These are phyloP conservation scores for Morone saxatilis DNA, from an alignment of 2,113 vertebrate species.

Conservation along the genomic window DNA sequence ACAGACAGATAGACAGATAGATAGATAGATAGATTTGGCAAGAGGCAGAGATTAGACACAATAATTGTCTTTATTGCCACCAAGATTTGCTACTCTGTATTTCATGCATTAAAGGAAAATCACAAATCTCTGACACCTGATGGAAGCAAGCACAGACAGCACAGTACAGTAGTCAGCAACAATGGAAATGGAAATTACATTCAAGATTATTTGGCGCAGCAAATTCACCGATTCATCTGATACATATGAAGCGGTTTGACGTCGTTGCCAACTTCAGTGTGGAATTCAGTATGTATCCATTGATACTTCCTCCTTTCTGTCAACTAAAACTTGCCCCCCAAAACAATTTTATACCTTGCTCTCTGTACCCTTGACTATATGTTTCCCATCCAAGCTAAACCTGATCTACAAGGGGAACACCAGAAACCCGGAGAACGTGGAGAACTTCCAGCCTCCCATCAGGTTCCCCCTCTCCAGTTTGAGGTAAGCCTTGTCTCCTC, in stretches of 20 bases:
- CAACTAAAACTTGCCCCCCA: not conserved
- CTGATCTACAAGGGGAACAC: slow-evolving; percentile 87
- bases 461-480: slow-evolving; percentile 90
- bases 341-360: not conserved
- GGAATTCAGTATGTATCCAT: not conserved
- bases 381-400: not conserved
- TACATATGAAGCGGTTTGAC: slow-evolving; percentile 15
- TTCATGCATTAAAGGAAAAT: slow-evolving; percentile 66
- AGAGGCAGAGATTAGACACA: not conserved
- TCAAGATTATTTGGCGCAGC: slow-evolving; percentile 44
- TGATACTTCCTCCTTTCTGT: slow-evolving; percentile 4
- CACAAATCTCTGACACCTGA: not conserved
- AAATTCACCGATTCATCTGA: slow-evolving; percentile 18
- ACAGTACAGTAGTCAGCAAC: slow-evolving; percentile 10
- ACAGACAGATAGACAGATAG: too few relatives aligned
- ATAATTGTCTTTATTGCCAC: slow-evolving; percentile 51
- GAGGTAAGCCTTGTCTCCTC: slow-evolving; percentile 90
- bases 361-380: not conserved
- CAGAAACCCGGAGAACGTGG: slow-evolving; percentile 91
- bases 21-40: not conserved
- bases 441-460: slow-evolving; percentile 92
- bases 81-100: not conserved
- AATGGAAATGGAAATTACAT: slow-evolving; percentile 53
- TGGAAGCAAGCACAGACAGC: slow-evolving; percentile 40
- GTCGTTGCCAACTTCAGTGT: not conserved